Evolutionary conservation across 2,797 vertebrate species (phyloP).

Genomic region (Paramormyrops hopkinsi): DNA sequence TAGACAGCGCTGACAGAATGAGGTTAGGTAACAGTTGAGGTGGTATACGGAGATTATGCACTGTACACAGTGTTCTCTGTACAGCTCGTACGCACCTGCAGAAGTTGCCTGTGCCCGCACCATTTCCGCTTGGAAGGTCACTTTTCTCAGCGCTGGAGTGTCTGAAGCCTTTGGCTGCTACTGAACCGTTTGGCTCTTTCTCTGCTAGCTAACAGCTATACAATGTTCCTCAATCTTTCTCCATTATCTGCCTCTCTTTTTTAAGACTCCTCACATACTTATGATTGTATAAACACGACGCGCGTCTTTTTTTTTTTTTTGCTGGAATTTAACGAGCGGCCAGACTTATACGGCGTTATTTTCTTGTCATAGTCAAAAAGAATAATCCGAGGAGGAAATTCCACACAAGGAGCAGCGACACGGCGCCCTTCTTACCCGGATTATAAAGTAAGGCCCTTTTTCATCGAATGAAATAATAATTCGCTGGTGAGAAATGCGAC

Average conservation of each 20-base stretch:
- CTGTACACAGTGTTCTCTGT: slow-evolving; percentile 41
- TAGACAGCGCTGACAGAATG: neutral
- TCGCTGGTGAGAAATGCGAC: neutral
- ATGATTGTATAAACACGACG: slow-evolving; percentile 48
- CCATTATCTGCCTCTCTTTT: slow-evolving; percentile 47
- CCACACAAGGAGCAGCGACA: slow-evolving; percentile 67
- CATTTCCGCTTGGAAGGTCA: slow-evolving; percentile 66
- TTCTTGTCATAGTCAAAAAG: slow-evolving; percentile 53
- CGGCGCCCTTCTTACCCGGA: slow-evolving; percentile 58
- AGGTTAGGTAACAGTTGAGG: neutral
- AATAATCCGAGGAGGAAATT: slow-evolving; percentile 63
- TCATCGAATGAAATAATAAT: slow-evolving; percentile 41
- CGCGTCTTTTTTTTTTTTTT: slow-evolving; percentile 51
- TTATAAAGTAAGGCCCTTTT: slow-evolving; percentile 61
- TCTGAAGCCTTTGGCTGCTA: slow-evolving; percentile 86
- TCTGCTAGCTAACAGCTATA: slow-evolving; percentile 77
- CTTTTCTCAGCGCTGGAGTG: slow-evolving; percentile 54
- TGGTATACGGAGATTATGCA: neutral
- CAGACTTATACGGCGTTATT: slow-evolving; percentile 58
- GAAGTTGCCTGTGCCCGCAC: slow-evolving; percentile 54
- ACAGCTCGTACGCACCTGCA: slow-evolving; percentile 49
- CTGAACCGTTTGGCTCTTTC: slow-evolving; percentile 89
- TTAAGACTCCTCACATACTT: slow-evolving; percentile 49
- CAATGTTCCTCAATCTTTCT: slow-evolving; percentile 72
- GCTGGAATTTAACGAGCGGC: slow-evolving; percentile 54